Conservation (phyloP, 2,797 vertebrate species). For the Acestrorhynchus altus region DNA sequence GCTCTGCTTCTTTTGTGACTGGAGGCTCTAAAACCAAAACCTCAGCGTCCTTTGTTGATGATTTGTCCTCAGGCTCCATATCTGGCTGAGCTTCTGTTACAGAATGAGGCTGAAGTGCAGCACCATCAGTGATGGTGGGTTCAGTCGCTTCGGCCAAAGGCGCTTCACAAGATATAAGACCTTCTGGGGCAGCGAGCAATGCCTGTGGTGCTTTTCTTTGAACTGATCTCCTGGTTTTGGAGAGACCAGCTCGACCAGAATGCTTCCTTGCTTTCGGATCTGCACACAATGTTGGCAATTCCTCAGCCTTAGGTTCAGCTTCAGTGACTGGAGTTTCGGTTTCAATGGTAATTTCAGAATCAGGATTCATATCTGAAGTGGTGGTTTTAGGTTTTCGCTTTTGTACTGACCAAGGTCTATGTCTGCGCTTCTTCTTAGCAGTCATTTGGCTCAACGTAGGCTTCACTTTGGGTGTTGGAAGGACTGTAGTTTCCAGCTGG, state of each 20-base stretch:
- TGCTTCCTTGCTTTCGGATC: slow-evolving; percentile 68
- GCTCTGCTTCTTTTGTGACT: slow-evolving; percentile 45
- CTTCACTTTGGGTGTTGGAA: slow-evolving; percentile 65
- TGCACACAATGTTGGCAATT: slow-evolving; percentile 51
- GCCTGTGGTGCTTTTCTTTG: slow-evolving; percentile 49
- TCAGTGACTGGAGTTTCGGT: background rate
- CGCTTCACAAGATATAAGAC: slow-evolving; percentile 59
- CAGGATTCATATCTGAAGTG: slow-evolving; percentile 51
- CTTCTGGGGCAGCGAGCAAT: background rate
- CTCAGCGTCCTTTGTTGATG: slow-evolving; percentile 66
- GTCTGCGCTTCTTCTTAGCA: slow-evolving; percentile 63
- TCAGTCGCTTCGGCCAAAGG: slow-evolving; percentile 59
- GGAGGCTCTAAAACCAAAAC: slow-evolving; percentile 65
- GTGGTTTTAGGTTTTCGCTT: slow-evolving; percentile 67
- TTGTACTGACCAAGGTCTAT: slow-evolving; percentile 63
- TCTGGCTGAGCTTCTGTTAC: slow-evolving; percentile 49
- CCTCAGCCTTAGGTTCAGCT: slow-evolving; percentile 62
- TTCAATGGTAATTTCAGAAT: slow-evolving; percentile 32
- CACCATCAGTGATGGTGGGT: slow-evolving; percentile 55
- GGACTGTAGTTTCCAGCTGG: slow-evolving; percentile 49
- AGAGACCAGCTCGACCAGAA: slow-evolving; percentile 61
- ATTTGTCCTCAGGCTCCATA: slow-evolving; percentile 72
- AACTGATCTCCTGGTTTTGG: slow-evolving; percentile 54
- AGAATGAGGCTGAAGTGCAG: slow-evolving; percentile 41
- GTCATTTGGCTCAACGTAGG: slow-evolving; percentile 66